Percentiles rank a stretch among this genome's conserved stretches.
phyloP scores from a whole-genome alignment of 2,113 vertebrate species.

The Onychorhynchus coronatus region DNA sequence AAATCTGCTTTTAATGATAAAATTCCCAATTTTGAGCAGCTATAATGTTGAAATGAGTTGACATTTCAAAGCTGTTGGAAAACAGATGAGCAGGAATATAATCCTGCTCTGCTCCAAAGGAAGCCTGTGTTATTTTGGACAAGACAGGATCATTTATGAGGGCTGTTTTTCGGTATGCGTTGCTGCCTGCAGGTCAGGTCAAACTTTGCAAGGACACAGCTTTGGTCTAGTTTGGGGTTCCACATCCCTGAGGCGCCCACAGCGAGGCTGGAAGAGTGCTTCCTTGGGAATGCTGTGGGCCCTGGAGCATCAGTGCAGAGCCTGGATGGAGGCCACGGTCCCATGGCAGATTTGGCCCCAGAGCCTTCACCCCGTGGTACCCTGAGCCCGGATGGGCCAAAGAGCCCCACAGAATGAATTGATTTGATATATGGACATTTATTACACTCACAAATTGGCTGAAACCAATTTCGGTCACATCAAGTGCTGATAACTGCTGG shows the following conservation, averaged over 20 bases:
- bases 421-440: conserved; percentile 91
- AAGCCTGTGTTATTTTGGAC: neutral
- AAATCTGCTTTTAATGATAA: neutral
- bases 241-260: fast-evolving
- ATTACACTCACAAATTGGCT: conserved; percentile 92
- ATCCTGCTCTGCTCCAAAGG: fast-evolving
- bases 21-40: neutral
- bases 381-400: conserved; percentile 7
- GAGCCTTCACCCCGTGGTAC: conserved; percentile 30
- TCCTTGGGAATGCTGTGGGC: fast-evolving
- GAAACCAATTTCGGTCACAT: conserved; percentile 89
- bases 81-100: neutral
- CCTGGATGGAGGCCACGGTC: neutral
- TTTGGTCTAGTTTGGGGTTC: neutral
- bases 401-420: conserved; percentile 73
- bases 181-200: neutral
- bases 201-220: neutral
- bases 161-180: fast-evolving
- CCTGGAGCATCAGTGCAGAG: neutral
- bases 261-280: neutral
- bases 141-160: neutral
- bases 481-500: conserved; percentile 83
- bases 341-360: fast-evolving
- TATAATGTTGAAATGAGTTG: neutral
- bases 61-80: neutral